Conservation (phyloP, 2,113 vertebrate species). For the Axis porcinus region DNA sequence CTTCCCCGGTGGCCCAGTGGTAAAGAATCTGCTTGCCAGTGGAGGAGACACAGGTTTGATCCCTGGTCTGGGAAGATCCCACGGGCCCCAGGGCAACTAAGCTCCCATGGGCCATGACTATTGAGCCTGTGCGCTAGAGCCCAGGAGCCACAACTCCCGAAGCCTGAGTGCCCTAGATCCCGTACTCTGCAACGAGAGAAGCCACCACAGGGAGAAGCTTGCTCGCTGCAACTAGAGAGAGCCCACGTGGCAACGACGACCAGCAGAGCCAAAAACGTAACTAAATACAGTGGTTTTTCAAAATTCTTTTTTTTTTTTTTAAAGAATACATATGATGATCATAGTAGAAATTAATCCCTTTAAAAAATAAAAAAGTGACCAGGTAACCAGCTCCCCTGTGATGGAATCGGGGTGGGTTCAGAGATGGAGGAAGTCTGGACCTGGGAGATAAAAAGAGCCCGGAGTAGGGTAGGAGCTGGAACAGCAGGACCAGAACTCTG, state of each 20-base stretch:
- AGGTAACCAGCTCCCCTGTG: not conserved
- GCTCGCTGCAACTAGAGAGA: not conserved
- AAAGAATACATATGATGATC: not conserved
- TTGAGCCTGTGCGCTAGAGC: not conserved
- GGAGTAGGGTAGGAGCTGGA: too few relatives aligned
- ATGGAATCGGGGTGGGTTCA: not conserved
- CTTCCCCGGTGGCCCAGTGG: not conserved
- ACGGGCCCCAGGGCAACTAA: not conserved
- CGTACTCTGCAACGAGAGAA: not conserved
- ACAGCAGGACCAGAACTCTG: not conserved
- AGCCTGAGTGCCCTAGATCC: not conserved
- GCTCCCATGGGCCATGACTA: accelerated
- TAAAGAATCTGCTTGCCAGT: not conserved
- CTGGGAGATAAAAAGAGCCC: not conserved
- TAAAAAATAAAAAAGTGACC: not conserved
- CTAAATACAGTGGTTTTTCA: not conserved
- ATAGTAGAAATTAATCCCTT: not conserved
- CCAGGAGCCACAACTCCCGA: not conserved
- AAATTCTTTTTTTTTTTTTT: not conserved
- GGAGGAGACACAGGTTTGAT: not conserved
- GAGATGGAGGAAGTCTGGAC: too few relatives aligned
- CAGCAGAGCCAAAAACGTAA: not conserved
- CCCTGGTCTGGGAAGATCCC: not conserved
- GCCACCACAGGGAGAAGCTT: not conserved
- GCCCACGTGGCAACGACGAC: not conserved